A percentile compares a stretch with the other conserved stretches of the same genome.
phyloP scores from a whole-genome alignment of 2,113 vertebrate species.

The Pyrgilauda ruficollis region DNA sequence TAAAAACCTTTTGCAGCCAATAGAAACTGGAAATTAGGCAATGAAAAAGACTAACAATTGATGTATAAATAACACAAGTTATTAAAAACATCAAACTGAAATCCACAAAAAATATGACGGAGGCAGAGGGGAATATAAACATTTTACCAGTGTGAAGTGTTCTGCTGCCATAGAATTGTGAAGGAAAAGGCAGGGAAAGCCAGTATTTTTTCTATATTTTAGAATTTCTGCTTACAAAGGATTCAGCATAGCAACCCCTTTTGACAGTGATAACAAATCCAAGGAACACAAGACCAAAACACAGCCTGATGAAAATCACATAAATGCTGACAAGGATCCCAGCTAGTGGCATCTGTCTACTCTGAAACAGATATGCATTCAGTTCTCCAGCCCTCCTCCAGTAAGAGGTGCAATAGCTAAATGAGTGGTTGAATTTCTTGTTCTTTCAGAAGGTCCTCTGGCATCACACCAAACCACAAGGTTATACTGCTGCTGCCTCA shows the following conservation, averaged over 20 bases:
- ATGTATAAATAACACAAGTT: neutral
- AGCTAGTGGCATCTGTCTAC: neutral
- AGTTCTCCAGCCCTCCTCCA: neutral
- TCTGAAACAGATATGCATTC: neutral
- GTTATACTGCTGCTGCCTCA: neutral
- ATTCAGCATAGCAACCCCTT: neutral
- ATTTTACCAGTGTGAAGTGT: neutral
- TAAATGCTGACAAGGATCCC: neutral
- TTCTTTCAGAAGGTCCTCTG: neutral
- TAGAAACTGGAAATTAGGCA: neutral
- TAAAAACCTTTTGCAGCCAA: neutral
- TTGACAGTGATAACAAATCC: neutral
- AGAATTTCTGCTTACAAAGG: neutral
- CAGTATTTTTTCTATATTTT: neutral
- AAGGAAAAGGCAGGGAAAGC: rapidly evolving
- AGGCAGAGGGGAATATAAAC: neutral
- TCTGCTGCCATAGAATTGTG: neutral
- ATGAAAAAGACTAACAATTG: neutral
- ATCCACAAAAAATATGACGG: neutral
- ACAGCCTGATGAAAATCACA: neutral
- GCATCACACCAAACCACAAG: neutral
- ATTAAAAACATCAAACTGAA: neutral
- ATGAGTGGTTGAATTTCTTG: neutral
- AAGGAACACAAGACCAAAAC: neutral
- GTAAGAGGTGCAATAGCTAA: rapidly evolving